Evolutionary conservation across 2,888 invertebrate genomes (phyloP), one percentile per base, ranked within the genome.

Genomic region (Pristionchus arcanus): DNA sequence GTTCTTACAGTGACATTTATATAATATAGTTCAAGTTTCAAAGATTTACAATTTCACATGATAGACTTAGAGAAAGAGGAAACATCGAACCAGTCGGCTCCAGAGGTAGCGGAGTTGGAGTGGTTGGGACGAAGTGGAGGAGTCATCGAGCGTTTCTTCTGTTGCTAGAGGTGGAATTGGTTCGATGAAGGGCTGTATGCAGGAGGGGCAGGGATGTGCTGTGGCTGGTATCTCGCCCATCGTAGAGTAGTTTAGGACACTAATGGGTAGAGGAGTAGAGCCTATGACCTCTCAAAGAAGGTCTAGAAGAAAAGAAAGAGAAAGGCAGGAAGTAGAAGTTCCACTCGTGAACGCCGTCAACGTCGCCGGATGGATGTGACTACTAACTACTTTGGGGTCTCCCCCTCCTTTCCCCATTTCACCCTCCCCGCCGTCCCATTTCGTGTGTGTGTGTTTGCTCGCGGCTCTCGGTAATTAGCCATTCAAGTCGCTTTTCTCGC

Each of bases 391-490:
- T 81, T 42, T 28, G 81, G 81, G n/a, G 15, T 49, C 42, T 49
- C 13, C 53, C 49, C 28, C n/a, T 28, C 53, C 49, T 5, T 49
- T 49, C 81, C 37, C 81, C 81, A 81, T 81, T 81, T 81, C 81
- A 31, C 37, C 34, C 37, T 9, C 21, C 74, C 21, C 74, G 74
- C 31, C 71, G 31, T 37, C 74, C 74, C 81, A 81, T 81, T 81
- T 81, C 49, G 81, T 81, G 81, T 81, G 49, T 81, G 81, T 81
- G 81, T 81, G 81, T 81, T 15, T 81, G 81, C 28, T n/a, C n/a
- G 25, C 77, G 42, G 81, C 49, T 74, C 28, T 34, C 74, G 11
- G 49, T 81, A 81, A 81, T 81, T 81, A 81, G 49, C 81, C 81
- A 81, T 81, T 81, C 81, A 81, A 81, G n/a, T 81, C 81, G 25